Evolutionary conservation across 1,140 invertebrate genomes (phyloP).

Genomic region (Anastatus disparis): DNA sequence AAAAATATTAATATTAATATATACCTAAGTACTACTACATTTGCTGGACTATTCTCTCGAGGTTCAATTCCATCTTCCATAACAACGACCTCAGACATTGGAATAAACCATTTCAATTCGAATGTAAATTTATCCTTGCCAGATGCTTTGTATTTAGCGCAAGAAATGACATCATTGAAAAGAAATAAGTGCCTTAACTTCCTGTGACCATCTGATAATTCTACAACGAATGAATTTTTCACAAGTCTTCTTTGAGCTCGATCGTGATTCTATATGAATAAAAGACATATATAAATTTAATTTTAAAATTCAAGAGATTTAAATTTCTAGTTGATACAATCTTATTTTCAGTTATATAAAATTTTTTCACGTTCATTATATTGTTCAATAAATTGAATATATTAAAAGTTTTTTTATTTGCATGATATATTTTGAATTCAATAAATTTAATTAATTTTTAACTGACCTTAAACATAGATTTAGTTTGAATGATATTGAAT

Average conservation of each 20-base stretch:
- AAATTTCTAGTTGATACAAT: not conserved
- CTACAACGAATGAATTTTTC: slow-evolving; percentile 95
- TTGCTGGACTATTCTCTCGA: slow-evolving; percentile 79
- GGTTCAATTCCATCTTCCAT: slow-evolving; percentile 78
- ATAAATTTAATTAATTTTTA: not conserved
- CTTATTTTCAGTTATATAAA: not conserved
- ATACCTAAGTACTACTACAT: slow-evolving; percentile 80
- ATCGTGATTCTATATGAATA: slow-evolving; percentile 81
- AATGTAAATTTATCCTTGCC: slow-evolving; percentile 89
- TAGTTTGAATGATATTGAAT: slow-evolving; percentile 89
- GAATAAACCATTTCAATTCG: slow-evolving; percentile 92
- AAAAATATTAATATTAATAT: slow-evolving; percentile 15
- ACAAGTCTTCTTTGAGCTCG: slow-evolving; percentile 86
- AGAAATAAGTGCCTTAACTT: slow-evolving; percentile 93
- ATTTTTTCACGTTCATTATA: not conserved
- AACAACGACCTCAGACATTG: slow-evolving; percentile 79
- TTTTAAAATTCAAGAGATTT: too few relatives aligned
- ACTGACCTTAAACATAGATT: slow-evolving; percentile 82
- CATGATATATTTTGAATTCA: too few relatives aligned
- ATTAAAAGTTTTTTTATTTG: not conserved
- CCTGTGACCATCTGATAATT: slow-evolving; percentile 85
- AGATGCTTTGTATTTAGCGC: slow-evolving; percentile 92
- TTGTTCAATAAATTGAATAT: not conserved
- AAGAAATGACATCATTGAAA: slow-evolving; percentile 94
- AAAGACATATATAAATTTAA: too few relatives aligned